Evolutionary conservation across 2,797 vertebrate genomes (phyloP), one percentile per base, ranked within the genome.

Genomic region (Sylvilagus floridanus): DNA sequence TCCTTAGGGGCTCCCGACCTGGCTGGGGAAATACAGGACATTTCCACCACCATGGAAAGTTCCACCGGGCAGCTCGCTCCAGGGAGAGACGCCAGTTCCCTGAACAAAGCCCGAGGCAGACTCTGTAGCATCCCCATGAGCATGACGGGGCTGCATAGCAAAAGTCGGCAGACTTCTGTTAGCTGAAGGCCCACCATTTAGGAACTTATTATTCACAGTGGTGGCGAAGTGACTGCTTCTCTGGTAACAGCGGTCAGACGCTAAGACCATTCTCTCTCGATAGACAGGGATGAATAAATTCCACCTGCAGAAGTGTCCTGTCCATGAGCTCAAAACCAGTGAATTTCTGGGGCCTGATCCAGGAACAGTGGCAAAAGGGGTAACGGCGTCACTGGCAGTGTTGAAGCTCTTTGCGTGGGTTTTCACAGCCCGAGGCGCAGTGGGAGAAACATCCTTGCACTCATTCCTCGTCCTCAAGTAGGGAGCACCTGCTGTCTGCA

Each of bases 401-500:
- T 35, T 16, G 37, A 84, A 54, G 72, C 84, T 47, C 8, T 47
- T 47, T 47, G 42, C 8, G 8, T 47, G 42, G 42, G 42, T 10
- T 47, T 47, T 47, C 42, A 47, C 42, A 47, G 42, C 42, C 42
- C 8, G 8, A 47, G 42, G 42, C 7, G 42, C 42, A 47, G 42
- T 47, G 42, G 37, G 32, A 32, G 6, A 7, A 63, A 47, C 22
- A 35, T 0, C 4, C 16, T 57, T 71, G 24, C 60, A 12, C 21
- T 52, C 13, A 1, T 24, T 47, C 17, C 17, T 75, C 13, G 30
- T 84, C 28, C 69, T 22, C 52, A 8, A 16, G n/a, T 13, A 10
- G 0, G 57, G 32, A 62, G 1, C 9, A 6, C 24, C 63, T 72
- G 21, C 19, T 1, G 0, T 42, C 35, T 26, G 1, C 16, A 50